Evolutionary conservation across 2,797 vertebrate species (phyloP).

Genomic region (Mormyrus proboscirostris): DNA sequence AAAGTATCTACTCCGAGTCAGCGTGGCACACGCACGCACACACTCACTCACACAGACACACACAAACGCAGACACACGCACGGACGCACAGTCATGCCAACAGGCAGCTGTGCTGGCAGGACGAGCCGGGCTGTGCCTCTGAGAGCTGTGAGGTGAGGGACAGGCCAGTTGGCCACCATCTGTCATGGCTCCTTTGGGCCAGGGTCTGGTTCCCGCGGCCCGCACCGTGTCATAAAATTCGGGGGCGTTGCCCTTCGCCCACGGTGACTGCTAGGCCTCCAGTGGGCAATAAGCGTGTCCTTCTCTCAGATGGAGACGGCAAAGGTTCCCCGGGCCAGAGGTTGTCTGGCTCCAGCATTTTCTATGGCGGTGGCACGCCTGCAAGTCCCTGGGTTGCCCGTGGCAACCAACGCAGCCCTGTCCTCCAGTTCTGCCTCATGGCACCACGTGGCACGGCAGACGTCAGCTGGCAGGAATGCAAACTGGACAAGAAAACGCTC

Average conservation of each 20-base stretch:
- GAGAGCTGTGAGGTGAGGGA: conserved; percentile 13
- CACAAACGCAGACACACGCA: not conserved
- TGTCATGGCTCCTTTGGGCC: not conserved
- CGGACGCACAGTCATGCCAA: not conserved
- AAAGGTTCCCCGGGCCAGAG: not conserved
- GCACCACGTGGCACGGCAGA: not conserved
- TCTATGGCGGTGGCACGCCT: not conserved
- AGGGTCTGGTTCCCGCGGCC: not conserved
- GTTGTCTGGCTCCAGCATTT: not conserved
- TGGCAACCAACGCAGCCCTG: not conserved
- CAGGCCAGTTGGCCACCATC: not conserved
- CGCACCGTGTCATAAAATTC: not conserved
- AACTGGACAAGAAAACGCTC: not conserved
- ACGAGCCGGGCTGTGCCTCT: not conserved
- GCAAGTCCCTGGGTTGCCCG: not conserved
- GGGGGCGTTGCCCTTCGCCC: not conserved
- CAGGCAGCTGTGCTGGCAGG: not conserved
- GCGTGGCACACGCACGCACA: not conserved
- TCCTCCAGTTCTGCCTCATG: not conserved
- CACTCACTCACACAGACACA: not conserved
- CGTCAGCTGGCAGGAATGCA: not conserved
- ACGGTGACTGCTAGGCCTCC: not conserved
- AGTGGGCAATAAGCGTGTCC: not conserved
- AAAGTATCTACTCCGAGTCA: not conserved
- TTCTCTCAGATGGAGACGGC: not conserved